These are phyloP conservation scores for Rotaria socialis DNA, from an alignment of 2,888 invertebrate genomes.

Conservation along the genomic window DNA sequence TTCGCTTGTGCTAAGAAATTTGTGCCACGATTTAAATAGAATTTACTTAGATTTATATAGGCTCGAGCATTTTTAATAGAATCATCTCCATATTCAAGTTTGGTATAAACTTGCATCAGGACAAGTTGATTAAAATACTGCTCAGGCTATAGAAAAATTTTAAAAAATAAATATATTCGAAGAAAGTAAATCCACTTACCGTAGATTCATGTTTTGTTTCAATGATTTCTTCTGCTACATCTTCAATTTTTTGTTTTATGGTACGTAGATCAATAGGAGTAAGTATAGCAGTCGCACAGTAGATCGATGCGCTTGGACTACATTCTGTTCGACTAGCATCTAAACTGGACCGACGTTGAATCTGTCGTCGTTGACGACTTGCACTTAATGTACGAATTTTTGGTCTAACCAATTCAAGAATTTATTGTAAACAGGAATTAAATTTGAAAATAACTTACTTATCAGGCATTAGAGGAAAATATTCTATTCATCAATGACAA, in stretches of 20 bases:
- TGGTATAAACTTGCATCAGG: background rate
- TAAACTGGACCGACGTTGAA: background rate
- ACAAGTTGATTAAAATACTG: background rate
- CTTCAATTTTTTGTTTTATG: background rate
- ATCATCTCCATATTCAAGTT: background rate
- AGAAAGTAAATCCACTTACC: background rate
- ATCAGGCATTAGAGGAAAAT: background rate
- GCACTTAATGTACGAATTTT: background rate
- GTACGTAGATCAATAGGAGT: background rate
- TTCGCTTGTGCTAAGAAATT: background rate
- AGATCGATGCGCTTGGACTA: background rate
- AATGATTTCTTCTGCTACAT: background rate
- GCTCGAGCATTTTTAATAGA: constrained; percentile 20
- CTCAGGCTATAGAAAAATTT: background rate
- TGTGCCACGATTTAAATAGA: background rate
- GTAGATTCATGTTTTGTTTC: background rate
- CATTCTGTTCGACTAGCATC: background rate
- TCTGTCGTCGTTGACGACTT: background rate
- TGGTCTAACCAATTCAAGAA: background rate
- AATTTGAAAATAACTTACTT: background rate
- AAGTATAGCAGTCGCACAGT: background rate
- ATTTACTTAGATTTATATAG: background rate
- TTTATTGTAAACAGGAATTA: too few relatives aligned
- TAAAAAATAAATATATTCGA: background rate
- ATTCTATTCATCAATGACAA: background rate